Evolutionary conservation across 2,797 vertebrate genomes (phyloP).

Genomic region (Labroides dimidiatus): DNA sequence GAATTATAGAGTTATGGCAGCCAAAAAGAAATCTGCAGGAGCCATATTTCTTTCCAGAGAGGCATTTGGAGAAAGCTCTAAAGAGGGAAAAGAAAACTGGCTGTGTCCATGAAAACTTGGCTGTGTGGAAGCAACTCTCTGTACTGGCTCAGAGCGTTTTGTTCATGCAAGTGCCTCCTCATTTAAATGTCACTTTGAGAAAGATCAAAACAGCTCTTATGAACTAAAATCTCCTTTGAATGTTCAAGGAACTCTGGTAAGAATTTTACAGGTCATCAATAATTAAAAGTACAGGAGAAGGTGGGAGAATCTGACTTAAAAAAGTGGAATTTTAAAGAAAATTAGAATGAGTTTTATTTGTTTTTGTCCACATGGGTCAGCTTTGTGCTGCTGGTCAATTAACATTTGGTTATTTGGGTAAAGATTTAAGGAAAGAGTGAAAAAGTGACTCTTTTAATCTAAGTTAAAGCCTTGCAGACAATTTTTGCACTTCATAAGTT

Average conservation of each 20-base stretch:
- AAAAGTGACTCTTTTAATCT: too few relatives aligned
- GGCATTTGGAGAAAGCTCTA: slow-evolving; percentile 44
- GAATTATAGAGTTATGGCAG: slow-evolving; percentile 35
- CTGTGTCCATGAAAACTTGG: slow-evolving; percentile 56
- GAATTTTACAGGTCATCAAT: slow-evolving; percentile 2
- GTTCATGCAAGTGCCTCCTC: slow-evolving; percentile 26
- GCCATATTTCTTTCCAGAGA: slow-evolving; percentile 28
- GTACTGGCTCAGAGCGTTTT: slow-evolving; percentile 42
- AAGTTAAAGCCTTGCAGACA: too few relatives aligned
- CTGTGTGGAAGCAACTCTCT: slow-evolving; percentile 42
- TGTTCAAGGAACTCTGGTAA: neutral
- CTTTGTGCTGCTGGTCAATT: too few relatives aligned
- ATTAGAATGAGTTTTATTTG: neutral
- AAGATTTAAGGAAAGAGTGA: too few relatives aligned
- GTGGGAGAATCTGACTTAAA: neutral
- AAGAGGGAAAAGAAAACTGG: slow-evolving; percentile 49
- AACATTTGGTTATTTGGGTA: too few relatives aligned
- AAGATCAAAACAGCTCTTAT: slow-evolving; percentile 22
- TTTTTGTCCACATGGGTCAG: too few relatives aligned
- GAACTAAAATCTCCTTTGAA: neutral
- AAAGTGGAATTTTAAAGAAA: neutral
- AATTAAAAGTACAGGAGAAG: neutral
- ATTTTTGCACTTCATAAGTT: too few relatives aligned
- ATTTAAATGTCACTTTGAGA: slow-evolving; percentile 29
- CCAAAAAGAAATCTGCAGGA: slow-evolving; percentile 38